phyloP scores from a whole-genome alignment of 2,113 vertebrate genomes.

The Pteropus alecto region DNA sequence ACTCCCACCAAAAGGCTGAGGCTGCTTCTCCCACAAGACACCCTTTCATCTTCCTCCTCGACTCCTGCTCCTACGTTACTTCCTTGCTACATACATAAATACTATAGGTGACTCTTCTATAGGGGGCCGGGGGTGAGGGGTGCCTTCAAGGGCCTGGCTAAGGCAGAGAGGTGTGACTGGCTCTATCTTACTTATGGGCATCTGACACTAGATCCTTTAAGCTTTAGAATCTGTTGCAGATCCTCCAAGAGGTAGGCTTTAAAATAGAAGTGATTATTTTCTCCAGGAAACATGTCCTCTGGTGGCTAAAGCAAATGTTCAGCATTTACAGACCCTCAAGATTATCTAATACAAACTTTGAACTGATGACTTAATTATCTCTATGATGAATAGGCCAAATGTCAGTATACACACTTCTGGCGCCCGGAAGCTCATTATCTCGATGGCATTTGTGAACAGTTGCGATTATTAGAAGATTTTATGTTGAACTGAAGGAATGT shows the following conservation, averaged over 20 bases:
- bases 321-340: not conserved
- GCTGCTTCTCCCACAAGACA: not conserved
- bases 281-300: not conserved
- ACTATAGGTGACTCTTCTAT: not conserved
- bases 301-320: not conserved
- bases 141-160: not conserved
- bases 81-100: not conserved
- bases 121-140: accelerated
- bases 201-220: not conserved
- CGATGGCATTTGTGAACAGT: too few relatives aligned
- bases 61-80: not conserved
- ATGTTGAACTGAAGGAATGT: not conserved
- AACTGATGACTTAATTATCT: not conserved
- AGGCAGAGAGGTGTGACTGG: not conserved
- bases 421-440: not conserved
- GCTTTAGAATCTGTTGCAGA: not conserved
- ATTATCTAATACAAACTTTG: not conserved
- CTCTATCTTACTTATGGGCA: not conserved
- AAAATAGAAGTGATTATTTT: not conserved
- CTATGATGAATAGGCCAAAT: not conserved
- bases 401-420: not conserved
- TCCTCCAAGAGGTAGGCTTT: not conserved
- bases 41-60: not conserved
- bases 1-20: not conserved
- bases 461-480: not conserved